Evolutionary conservation across 1,140 invertebrate species (phyloP), one percentile per base, ranked within the genome.

Genomic region (Asbolus verrucosus): DNA sequence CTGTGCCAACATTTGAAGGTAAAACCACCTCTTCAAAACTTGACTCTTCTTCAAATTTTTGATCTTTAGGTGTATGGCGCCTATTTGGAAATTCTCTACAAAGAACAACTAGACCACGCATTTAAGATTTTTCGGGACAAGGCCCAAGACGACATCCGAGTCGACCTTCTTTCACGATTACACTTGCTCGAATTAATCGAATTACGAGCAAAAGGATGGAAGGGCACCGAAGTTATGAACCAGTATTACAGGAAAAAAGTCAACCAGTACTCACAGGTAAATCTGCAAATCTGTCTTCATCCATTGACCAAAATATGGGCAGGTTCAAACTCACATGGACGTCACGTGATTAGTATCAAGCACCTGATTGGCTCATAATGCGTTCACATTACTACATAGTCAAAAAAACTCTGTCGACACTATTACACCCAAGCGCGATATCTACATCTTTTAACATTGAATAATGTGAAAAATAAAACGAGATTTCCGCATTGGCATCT

Each of bases 171-270:
- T 79, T 91, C 91, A 75, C 87, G 94, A 81, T 86, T 94, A 79
- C 90, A 93, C 82, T 85, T 96, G 71, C 86, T 96, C 77, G 93
- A 95, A 85, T 83, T 95, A 31, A 94, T 96, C 72, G 94, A 96
- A 84, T 84, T 95, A 71, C 85, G 94, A 81, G 93, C 93, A 50
- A 92, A 92, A 81, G 88, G 91, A 76, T 96, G 94, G 94, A 88
- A 90, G 77, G 87, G 88, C 62, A 89, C 87, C 71, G 92, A 94
- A 81, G 89, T 90, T 69, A 89, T 93, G 83, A 90, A 88, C 82
- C 88, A 89, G 71, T 95, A 94, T 82, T 95, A 94, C 79, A 89
- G 89, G 76, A 88, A 91, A 76, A 93, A 93, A 83, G 85, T 91
- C 73, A 78, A 88, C 86, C 73, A 88, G 89, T 82, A 83, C 33